Conservation (phyloP, 2,113 vertebrate genomes). For the Patagioenas fasciata region DNA sequence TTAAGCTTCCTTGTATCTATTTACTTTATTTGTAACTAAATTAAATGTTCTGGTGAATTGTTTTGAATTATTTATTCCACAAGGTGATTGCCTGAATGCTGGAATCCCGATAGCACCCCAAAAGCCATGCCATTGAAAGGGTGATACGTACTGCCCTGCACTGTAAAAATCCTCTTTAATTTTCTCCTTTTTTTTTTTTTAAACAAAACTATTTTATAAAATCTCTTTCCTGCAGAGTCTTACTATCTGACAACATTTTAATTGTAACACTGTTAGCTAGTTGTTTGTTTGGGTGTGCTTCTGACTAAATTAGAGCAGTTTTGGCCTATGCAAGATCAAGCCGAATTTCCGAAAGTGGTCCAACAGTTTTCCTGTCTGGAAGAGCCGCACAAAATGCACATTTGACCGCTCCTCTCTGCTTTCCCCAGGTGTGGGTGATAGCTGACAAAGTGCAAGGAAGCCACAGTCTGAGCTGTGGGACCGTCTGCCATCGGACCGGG, state of each 20-base stretch:
- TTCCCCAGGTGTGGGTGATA: conserved; percentile 92
- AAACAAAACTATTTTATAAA: neutral
- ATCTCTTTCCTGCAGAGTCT: neutral
- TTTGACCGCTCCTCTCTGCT: neutral
- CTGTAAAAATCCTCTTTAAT: neutral
- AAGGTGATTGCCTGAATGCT: neutral
- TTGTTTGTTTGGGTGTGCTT: neutral
- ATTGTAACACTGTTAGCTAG: neutral
- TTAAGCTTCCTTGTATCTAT: neutral
- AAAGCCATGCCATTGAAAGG: neutral
- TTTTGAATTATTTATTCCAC: neutral
- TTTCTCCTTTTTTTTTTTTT: neutral
- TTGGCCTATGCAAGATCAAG: neutral
- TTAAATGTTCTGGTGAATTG: neutral
- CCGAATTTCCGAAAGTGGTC: neutral
- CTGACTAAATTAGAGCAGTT: neutral
- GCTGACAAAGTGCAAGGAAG: conserved; percentile 96
- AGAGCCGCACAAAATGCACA: neutral
- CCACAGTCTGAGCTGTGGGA: conserved; percentile 92
- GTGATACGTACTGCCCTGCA: neutral
- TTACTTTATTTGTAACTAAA: neutral
- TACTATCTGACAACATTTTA: neutral
- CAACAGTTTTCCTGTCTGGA: neutral
- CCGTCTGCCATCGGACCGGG: conserved; percentile 88
- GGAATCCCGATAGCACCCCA: neutral